phyloP scores from a whole-genome alignment of 2,113 vertebrate species.

The Saimiri boliviensis region DNA sequence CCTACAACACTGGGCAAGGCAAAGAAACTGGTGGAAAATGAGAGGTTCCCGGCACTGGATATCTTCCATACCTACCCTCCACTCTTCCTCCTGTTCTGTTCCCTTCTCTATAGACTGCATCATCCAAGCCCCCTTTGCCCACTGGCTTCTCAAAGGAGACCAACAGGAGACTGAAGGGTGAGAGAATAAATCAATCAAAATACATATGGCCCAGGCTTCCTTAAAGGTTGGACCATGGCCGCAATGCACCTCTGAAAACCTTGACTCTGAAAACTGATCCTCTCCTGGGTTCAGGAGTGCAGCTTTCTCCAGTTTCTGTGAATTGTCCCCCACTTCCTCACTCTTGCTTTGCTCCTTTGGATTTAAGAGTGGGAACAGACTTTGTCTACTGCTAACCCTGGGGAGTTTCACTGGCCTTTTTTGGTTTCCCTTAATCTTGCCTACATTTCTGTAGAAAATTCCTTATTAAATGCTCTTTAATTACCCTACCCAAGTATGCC shows the following conservation, averaged over 20 bases:
- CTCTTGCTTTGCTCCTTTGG: neutral
- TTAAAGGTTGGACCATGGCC: neutral
- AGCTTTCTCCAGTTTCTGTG: neutral
- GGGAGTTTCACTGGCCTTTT: neutral
- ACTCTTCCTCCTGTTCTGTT: neutral
- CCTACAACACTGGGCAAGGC: neutral
- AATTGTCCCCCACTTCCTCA: neutral
- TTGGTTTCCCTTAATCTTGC: neutral
- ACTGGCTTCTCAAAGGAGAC: neutral
- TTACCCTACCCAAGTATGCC: neutral
- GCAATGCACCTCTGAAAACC: neutral
- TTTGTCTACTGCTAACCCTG: neutral
- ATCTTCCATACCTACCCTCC: neutral
- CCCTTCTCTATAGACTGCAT: neutral
- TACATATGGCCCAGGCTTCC: neutral
- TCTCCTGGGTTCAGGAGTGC: neutral
- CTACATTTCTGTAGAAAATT: neutral
- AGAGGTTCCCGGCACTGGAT: rapidly evolving
- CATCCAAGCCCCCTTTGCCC: neutral
- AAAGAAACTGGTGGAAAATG: neutral
- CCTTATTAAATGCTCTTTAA: neutral
- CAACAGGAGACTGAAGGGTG: neutral
- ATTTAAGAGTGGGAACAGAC: neutral
- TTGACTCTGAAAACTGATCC: neutral
- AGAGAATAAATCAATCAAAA: neutral